Conservation (phyloP, 2,888 invertebrate genomes). For the Caenorhabditis drosophilae region DNA sequence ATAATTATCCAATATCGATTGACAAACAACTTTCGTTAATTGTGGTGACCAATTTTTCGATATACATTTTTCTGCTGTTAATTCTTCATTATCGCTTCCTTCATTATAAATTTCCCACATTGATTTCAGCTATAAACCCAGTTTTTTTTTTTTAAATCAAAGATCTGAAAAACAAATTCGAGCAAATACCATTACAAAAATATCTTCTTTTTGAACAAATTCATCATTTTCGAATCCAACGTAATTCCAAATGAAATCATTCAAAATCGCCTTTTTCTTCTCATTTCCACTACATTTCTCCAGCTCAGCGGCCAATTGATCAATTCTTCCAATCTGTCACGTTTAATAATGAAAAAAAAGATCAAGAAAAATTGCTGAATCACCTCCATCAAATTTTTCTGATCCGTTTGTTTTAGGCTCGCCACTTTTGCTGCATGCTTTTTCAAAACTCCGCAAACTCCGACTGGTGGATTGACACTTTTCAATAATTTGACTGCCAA, state of each 20-base stretch:
- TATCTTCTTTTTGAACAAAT: neutral
- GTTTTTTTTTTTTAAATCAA: neutral
- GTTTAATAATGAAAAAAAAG: no score
- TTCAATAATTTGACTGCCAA: constrained; percentile 27
- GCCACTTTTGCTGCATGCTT: constrained; percentile 25
- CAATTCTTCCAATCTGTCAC: neutral
- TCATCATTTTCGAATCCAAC: neutral
- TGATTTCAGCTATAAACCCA: neutral
- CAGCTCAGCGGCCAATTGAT: constrained; percentile 1
- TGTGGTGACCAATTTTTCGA: constrained; percentile 18
- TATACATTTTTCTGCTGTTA: constrained; percentile 15
- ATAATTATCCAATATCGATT: constrained; percentile 8
- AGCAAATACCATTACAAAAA: neutral
- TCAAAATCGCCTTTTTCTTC: neutral
- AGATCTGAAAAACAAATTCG: neutral
- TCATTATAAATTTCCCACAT: neutral
- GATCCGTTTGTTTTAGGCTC: neutral
- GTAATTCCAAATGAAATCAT: neutral
- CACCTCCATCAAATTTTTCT: neutral
- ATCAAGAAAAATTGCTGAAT: no score
- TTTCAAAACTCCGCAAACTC: constrained; percentile 17
- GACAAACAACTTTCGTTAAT: constrained; percentile 9
- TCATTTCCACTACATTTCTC: neutral
- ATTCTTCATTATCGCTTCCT: constrained; percentile 10
- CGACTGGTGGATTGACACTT: constrained; percentile 23